Percentiles rank a stretch among this genome's conserved stretches.
Evolutionary conservation across 2,797 vertebrate species (phyloP).

Genomic region (Taeniopygia guttata): DNA sequence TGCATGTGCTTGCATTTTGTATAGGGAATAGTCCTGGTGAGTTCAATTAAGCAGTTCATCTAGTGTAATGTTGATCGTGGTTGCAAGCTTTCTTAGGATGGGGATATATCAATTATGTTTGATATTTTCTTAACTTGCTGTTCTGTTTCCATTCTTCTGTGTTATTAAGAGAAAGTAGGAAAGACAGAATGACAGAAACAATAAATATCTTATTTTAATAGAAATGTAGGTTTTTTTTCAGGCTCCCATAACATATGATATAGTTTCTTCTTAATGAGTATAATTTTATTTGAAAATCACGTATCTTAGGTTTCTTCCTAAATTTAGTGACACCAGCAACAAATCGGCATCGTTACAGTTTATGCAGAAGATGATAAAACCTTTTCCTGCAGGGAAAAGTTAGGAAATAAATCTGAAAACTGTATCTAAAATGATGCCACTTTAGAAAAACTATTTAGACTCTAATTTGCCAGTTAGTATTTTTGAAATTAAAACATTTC

Average conservation of each 20-base stretch:
- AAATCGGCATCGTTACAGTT: neutral
- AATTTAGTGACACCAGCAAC: neutral
- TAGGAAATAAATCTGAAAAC: conserved; percentile 34
- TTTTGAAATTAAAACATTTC: conserved; percentile 67
- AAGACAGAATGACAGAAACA: neutral
- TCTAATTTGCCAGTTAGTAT: conserved; percentile 61
- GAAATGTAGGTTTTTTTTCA: neutral
- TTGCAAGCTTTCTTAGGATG: neutral
- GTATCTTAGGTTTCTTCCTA: neutral
- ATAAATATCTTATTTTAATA: neutral
- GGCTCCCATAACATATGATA: neutral
- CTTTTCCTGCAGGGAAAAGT: neutral
- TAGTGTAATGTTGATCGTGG: neutral
- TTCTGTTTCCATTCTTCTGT: neutral
- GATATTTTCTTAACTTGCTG: conserved; percentile 5
- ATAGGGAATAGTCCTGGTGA: neutral
- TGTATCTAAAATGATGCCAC: conserved; percentile 41
- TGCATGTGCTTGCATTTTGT: neutral
- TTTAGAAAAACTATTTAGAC: conserved; percentile 64
- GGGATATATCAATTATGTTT: neutral
- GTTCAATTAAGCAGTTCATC: neutral
- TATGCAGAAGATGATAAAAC: neutral
- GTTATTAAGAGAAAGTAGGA: neutral
- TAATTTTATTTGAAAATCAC: conserved; percentile 42
- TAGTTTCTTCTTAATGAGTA: neutral